Conservation (phyloP, 2,888 invertebrate species). For the Oxytorus armatus region DNA sequence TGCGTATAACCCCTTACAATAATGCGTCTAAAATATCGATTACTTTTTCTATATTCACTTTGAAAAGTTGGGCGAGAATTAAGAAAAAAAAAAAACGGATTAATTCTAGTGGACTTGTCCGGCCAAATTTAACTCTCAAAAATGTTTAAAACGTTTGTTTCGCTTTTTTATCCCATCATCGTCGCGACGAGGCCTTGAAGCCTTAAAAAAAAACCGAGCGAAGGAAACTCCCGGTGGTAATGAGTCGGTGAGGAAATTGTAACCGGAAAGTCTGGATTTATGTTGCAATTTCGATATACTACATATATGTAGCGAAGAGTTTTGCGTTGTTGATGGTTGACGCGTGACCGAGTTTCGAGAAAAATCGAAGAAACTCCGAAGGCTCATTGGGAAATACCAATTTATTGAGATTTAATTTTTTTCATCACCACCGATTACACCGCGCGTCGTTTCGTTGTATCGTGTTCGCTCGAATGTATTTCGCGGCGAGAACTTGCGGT, state of each 20-base stretch:
- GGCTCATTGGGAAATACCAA: slow-evolving; percentile 6
- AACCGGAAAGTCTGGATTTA: slow-evolving; percentile 7
- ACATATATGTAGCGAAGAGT: background rate
- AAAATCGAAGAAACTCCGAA: background rate
- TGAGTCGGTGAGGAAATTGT: background rate
- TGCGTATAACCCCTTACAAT: too few relatives aligned
- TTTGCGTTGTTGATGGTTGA: too few relatives aligned
- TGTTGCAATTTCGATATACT: background rate
- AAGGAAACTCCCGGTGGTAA: slow-evolving; percentile 35
- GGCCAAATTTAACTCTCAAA: too few relatives aligned
- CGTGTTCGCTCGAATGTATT: background rate
- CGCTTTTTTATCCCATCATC: too few relatives aligned
- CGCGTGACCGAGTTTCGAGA: background rate
- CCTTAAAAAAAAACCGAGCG: background rate
- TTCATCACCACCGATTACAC: background rate
- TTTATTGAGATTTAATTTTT: too few relatives aligned
- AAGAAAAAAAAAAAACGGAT: too few relatives aligned
- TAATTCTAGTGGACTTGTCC: too few relatives aligned
- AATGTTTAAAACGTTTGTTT: too few relatives aligned
- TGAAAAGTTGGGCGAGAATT: too few relatives aligned
- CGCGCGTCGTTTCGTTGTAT: background rate
- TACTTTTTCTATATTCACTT: too few relatives aligned
- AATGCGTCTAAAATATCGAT: too few relatives aligned
- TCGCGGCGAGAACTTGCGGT: background rate
- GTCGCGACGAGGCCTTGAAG: too few relatives aligned